Evolutionary conservation across 2,888 invertebrate species (phyloP), one percentile per base, ranked within the genome.

Genomic region (Alsophila aescularia): DNA sequence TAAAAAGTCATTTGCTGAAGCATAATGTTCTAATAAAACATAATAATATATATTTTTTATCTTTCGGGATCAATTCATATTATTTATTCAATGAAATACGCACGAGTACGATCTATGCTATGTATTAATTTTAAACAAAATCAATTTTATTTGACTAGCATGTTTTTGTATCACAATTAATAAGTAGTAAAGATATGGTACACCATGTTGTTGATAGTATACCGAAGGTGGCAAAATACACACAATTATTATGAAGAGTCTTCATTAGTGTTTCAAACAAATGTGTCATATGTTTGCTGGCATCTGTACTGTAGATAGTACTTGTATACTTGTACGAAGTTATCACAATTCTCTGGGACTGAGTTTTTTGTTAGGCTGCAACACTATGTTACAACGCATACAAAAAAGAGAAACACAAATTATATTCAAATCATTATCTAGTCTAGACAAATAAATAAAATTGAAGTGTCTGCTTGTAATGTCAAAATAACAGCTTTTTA

Each of bases 311-410:
- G 12, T 32, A 32, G 16, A 18, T 12, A 37, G 12, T 16, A n/a
- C 4, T 37, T 29, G 24, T 45, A 8, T n/a, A 66, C 62, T 66
- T 24, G 8, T 8, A 24, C 24, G 40, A 53, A 62, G 34, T 53
- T 52, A 70, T 67, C 68, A 72, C 64, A 65, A 56, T 64, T 47
- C 42, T 60, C 64, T 69, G 73, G 75, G 76, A 76, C 77, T 77
- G 75, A 72, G 63, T 67, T 71, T 63, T 47, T 64, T 66, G 51
- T 58, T 61, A 62, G 34, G 53, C 69, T 70, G 57, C 31, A 56
- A 53, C 56, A 66, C 62, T 69, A 34, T 43, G 32, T 32, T 43
- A 34, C 43, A 43, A 43, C 10, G 15, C 14, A 27, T 13, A 8
- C 10, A 24, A 35, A 35, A 13, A 15, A 7, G 34, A 34, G 13